Evolutionary conservation across 2,113 vertebrate genomes (phyloP), one percentile per base, ranked within the genome.

Genomic region (Oryctolagus cuniculus): DNA sequence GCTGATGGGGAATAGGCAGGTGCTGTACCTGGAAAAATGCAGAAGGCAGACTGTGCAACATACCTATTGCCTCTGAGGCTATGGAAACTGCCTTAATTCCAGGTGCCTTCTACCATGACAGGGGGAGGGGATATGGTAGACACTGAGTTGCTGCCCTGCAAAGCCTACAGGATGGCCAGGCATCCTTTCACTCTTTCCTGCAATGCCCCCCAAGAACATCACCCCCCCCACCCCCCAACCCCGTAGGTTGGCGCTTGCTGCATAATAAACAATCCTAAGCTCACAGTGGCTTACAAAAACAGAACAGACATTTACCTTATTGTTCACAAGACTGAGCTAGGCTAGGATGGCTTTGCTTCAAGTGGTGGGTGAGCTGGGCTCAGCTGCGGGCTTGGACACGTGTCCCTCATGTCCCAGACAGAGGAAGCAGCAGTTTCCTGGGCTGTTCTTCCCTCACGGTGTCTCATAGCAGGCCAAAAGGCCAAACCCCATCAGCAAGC

Each of bases 81-180:
- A 15, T 49, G 63, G 6, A 66, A 64, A n/a, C 34, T 27, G 25
- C 25, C 12, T 55, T 64, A 25, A 61, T 67, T 66, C 55, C 9
- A 10, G 27, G 34, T 21, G 27, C 49, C 21, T 85, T 70, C n/a
- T 81, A 63, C 29, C 27, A 3, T 1, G 4, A 4, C 10, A 51
- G 77, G 78, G 73, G 15, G 5, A 82, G 44, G 34, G 58, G n/a
- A 16, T 4, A 0, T 12, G 25, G 34, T 2, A 13, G 29, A 84
- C 9, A 1, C 16, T 8, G 21, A 12, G 0, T 1, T 10, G 9
- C 5, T 10, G 31, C n/a, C 29, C 19, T 3, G 38, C 3, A 58
- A n/a, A 36, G 10, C 8, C 29, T 6, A 1, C 0, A 10, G 24
- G 16, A 51, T 36, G 55, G 21, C n/a, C 21, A 5, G 17, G 25